phyloP scores from a whole-genome alignment of 1,140 invertebrate genomes.

The Rhagoletis pomonella region DNA sequence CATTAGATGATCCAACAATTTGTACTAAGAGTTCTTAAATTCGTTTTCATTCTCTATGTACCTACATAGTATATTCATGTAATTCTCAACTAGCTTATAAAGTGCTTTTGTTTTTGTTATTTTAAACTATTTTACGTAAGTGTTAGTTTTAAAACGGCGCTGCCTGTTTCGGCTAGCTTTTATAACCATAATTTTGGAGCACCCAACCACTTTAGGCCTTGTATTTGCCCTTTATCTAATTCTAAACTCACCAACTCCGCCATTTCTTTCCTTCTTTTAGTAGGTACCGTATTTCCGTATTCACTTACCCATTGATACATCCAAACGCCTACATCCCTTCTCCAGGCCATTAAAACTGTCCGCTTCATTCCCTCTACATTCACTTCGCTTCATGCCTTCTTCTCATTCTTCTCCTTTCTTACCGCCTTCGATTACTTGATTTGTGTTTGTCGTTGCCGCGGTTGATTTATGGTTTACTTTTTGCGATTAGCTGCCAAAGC shows the following conservation, averaged over 20 bases:
- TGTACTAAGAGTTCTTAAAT: too few relatives aligned
- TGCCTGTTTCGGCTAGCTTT: too few relatives aligned
- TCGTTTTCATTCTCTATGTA: too few relatives aligned
- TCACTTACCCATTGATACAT: conserved; percentile 32
- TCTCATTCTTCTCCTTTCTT: neutral
- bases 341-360: neutral
- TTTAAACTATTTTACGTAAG: too few relatives aligned
- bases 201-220: neutral
- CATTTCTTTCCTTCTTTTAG: too few relatives aligned
- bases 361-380: neutral
- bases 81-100: too few relatives aligned
- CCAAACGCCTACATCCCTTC: neutral
- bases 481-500: conserved; percentile 44
- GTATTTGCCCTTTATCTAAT: neutral
- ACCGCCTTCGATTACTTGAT: conserved; percentile 9
- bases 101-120: too few relatives aligned
- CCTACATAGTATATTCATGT: too few relatives aligned
- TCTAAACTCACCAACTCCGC: too few relatives aligned
- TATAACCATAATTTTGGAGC: neutral
- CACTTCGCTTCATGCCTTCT: neutral
- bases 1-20: too few relatives aligned
- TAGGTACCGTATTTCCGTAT: neutral
- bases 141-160: too few relatives aligned
- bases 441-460: conserved; percentile 7
- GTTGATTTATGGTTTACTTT: conserved; percentile 34